phyloP scores from a whole-genome alignment of 2,888 invertebrate species.

The Onchidella celtica region DNA sequence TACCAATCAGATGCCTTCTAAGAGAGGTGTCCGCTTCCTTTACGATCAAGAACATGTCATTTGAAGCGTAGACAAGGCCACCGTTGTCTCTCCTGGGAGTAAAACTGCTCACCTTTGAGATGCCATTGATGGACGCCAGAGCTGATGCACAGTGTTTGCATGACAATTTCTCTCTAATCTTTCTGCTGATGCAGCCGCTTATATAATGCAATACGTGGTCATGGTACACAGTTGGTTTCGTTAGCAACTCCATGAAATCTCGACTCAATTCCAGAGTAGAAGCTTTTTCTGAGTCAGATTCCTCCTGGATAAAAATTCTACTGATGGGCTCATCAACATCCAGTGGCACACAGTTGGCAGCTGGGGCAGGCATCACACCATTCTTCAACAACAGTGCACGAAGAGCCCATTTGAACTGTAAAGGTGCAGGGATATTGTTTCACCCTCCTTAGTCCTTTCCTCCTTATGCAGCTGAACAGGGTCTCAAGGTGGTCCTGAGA shows the following conservation, averaged over 20 bases:
- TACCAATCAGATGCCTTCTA: background rate
- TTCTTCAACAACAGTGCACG: conserved; percentile 17
- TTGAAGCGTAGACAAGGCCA: background rate
- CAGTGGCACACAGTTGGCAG: background rate
- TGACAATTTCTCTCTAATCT: background rate
- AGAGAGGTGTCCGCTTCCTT: conserved; percentile 2
- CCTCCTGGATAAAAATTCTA: background rate
- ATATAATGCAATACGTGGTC: conserved; percentile 36
- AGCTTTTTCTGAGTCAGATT: background rate
- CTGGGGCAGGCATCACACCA: conserved; percentile 11
- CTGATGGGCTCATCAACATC: background rate
- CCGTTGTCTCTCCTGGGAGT: conserved; percentile 9
- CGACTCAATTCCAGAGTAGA: background rate
- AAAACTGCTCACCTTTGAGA: background rate
- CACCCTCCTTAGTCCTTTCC: conserved; percentile 9
- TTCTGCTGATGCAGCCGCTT: conserved; percentile 11
- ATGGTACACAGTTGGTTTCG: conserved; percentile 12
- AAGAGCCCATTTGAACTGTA: conserved; percentile 19
- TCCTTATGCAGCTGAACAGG: conserved; percentile 22
- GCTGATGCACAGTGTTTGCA: background rate
- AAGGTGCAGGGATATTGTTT: conserved; percentile 22
- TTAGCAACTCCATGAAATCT: background rate
- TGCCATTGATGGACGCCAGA: background rate
- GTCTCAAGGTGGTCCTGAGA: conserved; percentile 36
- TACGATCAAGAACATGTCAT: conserved; percentile 17